Evolutionary conservation across 2,797 vertebrate genomes (phyloP).

Genomic region (Amblyopsis hoosieri): DNA sequence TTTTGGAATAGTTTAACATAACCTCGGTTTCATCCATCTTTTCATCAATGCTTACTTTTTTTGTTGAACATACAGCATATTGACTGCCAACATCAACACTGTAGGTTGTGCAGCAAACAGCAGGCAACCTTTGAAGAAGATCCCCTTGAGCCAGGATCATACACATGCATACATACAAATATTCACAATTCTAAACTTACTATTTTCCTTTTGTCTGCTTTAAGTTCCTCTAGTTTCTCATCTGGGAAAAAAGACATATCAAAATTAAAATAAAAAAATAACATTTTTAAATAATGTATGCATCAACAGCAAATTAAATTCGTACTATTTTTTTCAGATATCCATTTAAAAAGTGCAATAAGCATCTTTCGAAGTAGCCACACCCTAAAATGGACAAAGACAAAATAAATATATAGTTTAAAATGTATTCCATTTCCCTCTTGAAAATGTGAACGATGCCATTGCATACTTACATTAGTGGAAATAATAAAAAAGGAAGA

Average conservation of each 20-base stretch:
- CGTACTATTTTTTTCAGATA: constrained; percentile 95
- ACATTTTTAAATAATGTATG: not conserved
- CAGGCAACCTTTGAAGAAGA: too few species aligned
- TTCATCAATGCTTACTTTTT: too few species aligned
- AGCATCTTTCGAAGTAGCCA: constrained; percentile 91
- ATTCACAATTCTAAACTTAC: constrained; percentile 79
- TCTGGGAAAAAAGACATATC: constrained; percentile 71
- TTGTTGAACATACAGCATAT: too few species aligned
- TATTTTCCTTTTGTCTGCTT: constrained; percentile 93
- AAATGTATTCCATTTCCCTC: not conserved
- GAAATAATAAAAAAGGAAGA: constrained; percentile 91
- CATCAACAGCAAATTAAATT: not conserved
- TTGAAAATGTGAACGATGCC: not conserved
- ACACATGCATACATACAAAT: not conserved
- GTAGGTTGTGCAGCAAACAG: too few species aligned
- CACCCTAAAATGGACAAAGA: constrained; percentile 77
- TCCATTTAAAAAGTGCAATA: constrained; percentile 88
- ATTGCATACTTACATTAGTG: constrained; percentile 88
- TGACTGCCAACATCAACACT: too few species aligned
- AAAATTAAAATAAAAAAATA: not conserved
- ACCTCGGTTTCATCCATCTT: too few species aligned
- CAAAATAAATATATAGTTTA: not conserved
- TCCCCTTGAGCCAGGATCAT: too few species aligned
- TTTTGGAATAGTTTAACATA: too few species aligned
- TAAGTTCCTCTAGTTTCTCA: constrained; percentile 93